phyloP scores from a whole-genome alignment of 2,888 invertebrate species.

The Tenthredo mesomela region DNA sequence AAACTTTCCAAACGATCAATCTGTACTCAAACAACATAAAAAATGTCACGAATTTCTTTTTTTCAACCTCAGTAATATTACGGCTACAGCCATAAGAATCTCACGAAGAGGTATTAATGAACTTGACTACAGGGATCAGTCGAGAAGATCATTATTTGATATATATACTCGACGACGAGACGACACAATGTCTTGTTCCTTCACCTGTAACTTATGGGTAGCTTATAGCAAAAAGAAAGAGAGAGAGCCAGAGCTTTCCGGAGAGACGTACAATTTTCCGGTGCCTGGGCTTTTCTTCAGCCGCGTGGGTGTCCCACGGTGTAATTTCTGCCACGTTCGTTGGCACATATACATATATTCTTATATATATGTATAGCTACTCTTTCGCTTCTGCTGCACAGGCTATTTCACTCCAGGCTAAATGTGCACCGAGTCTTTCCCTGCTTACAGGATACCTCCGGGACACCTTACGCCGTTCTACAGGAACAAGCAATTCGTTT shows the following conservation, averaged over 20 bases:
- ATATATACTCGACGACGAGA: neutral
- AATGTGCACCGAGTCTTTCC: slow-evolving; percentile 26
- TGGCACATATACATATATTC: neutral
- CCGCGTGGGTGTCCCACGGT: slow-evolving; percentile 27
- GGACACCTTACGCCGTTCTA: slow-evolving; percentile 50
- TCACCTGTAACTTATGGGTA: slow-evolving; percentile 47
- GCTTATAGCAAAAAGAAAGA: slow-evolving; percentile 7
- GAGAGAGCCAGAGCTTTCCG: neutral
- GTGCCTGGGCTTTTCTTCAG: slow-evolving; percentile 43
- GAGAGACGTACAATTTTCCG: slow-evolving; percentile 44
- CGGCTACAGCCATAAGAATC: neutral
- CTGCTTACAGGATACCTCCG: slow-evolving; percentile 24
- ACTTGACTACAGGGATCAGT: neutral
- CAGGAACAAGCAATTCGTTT: slow-evolving; percentile 49
- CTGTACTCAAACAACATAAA: neutral
- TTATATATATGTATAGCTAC: neutral
- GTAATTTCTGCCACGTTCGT: slow-evolving; percentile 41
- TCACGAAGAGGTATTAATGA: slow-evolving; percentile 7
- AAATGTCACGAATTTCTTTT: neutral
- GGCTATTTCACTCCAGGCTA: neutral
- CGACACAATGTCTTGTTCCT: slow-evolving; percentile 35
- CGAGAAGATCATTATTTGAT: slow-evolving; percentile 1
- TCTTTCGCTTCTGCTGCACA: slow-evolving; percentile 6
- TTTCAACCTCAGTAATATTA: neutral
- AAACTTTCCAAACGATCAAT: too few species aligned